A percentile compares a stretch with the other conserved stretches of the same genome.
These are phyloP conservation scores for Philaenus spumarius DNA, from an alignment of 1,140 invertebrate genomes.

Conservation along the genomic window DNA sequence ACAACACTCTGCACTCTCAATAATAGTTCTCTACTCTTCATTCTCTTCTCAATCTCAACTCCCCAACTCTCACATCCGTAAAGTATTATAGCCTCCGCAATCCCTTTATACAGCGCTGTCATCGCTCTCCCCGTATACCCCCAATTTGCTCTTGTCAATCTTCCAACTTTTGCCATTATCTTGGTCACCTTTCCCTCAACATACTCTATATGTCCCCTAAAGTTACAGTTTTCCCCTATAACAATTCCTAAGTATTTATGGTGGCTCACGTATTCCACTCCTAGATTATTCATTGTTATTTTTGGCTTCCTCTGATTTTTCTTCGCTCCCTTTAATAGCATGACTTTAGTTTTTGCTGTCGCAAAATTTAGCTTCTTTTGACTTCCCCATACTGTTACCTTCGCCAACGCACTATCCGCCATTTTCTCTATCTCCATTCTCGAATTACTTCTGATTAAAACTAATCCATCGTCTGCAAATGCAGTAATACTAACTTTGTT, in stretches of 20 bases:
- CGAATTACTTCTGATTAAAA: background rate
- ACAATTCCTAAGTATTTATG: background rate
- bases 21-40: background rate
- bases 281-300: background rate
- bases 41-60: background rate
- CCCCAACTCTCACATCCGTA: background rate
- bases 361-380: background rate
- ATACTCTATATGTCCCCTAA: background rate
- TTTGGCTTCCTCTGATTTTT: background rate
- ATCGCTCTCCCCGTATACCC: background rate
- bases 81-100: background rate
- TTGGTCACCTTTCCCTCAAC: background rate
- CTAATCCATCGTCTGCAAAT: conserved; percentile 7
- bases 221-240: background rate
- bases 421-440: background rate
- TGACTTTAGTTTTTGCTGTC: background rate
- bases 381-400: background rate
- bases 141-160: background rate
- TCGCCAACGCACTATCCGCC: background rate
- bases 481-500: background rate
- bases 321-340: background rate
- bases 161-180: background rate
- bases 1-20: background rate
- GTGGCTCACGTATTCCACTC: background rate
- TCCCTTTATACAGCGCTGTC: too few relatives aligned